phyloP scores from a whole-genome alignment of 2,888 invertebrate genomes.

The Selenia dentaria region DNA sequence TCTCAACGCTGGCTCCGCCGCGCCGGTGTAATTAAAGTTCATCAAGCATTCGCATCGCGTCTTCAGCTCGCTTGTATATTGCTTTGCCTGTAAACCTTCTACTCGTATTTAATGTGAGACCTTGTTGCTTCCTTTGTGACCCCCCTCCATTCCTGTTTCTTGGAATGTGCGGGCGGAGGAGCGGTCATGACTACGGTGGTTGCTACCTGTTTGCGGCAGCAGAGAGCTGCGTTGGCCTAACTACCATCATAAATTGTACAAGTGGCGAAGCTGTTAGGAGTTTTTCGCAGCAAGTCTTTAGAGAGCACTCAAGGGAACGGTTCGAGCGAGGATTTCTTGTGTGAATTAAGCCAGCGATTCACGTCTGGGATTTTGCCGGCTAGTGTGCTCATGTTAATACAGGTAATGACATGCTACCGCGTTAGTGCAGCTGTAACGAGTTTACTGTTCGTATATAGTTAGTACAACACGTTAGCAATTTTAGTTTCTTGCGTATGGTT shows the following conservation, averaged over 20 bases:
- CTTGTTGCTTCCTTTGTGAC: constrained; percentile 40
- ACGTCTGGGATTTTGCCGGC: constrained; percentile 49
- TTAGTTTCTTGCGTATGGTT: constrained; percentile 8
- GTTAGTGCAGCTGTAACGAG: constrained; percentile 33
- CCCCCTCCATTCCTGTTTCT: no score
- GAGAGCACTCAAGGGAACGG: constrained; percentile 59
- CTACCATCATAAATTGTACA: constrained; percentile 68
- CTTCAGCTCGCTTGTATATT: constrained; percentile 56
- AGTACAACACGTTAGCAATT: constrained; percentile 1
- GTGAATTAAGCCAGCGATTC: constrained; percentile 56
- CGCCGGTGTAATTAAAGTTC: constrained; percentile 64
- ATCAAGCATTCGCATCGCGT: constrained; percentile 63
- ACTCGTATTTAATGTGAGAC: constrained; percentile 44
- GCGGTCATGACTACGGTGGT: constrained; percentile 36
- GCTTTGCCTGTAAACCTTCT: constrained; percentile 46
- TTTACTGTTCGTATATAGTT: constrained; percentile 19
- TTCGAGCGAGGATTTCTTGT: constrained; percentile 59
- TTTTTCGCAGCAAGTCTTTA: constrained; percentile 65
- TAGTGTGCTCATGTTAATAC: constrained; percentile 48
- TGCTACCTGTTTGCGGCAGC: constrained; percentile 54
- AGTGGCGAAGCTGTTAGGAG: constrained; percentile 58
- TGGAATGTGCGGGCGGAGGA: constrained; percentile 30
- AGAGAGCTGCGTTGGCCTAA: constrained; percentile 60
- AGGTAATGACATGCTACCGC: constrained; percentile 37
- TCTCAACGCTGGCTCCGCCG: constrained; percentile 55